Percentiles rank a stretch among this genome's conserved stretches.
These are phyloP conservation scores for Gorsachius magnificus DNA, from an alignment of 2,797 vertebrate species.

Conservation along the genomic window DNA sequence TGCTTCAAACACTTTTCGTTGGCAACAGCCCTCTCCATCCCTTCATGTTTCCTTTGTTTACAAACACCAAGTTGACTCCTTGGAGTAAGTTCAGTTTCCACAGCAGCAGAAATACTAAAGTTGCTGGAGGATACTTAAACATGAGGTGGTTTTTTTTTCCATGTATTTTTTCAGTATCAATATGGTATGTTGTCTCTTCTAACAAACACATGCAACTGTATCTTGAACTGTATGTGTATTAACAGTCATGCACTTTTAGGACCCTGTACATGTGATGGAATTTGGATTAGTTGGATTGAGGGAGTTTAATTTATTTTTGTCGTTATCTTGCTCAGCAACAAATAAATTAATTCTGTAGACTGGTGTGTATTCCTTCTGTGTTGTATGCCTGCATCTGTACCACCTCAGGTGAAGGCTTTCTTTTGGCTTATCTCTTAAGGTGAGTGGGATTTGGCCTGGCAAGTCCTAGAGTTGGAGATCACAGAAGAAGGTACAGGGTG, in stretches of 20 bases:
- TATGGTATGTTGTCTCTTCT: not conserved
- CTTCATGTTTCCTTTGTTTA: not conserved
- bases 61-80: not conserved
- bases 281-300: slow-evolving; percentile 4
- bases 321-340: not conserved
- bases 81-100: not conserved
- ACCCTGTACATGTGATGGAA: not conserved
- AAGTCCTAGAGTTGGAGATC: not conserved
- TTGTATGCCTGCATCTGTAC: not conserved
- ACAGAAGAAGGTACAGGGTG: not conserved
- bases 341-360: not conserved
- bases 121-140: not conserved
- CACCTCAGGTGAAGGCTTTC: not conserved
- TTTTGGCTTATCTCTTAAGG: not conserved
- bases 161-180: not conserved
- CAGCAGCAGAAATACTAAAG: not conserved
- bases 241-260: not conserved
- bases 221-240: not conserved
- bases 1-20: not conserved
- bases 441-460: not conserved
- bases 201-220: not conserved
- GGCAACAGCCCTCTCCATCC: not conserved
- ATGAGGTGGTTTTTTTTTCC: rapidly evolving
- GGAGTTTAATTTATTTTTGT: not conserved
- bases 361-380: not conserved